These are phyloP conservation scores for Hypsibius dujardini DNA, from an alignment of 1,140 invertebrate species.

Conservation along the genomic window DNA sequence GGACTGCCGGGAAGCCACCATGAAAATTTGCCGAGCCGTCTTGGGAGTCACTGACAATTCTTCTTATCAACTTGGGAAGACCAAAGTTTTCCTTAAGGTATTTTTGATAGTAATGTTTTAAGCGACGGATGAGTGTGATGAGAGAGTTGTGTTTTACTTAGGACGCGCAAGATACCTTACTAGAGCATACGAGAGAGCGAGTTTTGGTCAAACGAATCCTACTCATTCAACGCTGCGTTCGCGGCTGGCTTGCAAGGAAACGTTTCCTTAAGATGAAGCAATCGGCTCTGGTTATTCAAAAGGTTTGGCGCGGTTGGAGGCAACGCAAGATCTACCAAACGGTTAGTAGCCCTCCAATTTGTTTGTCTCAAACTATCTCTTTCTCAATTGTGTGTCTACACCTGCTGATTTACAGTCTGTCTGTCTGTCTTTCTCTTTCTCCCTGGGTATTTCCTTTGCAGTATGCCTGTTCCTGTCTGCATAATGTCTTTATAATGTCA, in stretches of 20 bases:
- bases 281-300: slow-evolving; percentile 64
- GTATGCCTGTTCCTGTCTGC: too few relatives aligned
- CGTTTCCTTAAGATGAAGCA: slow-evolving; percentile 56
- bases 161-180: slow-evolving; percentile 86
- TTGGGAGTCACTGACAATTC: slow-evolving; percentile 80
- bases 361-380: too few relatives aligned
- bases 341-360: slow-evolving; percentile 24
- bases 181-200: slow-evolving; percentile 87
- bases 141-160: slow-evolving; percentile 23
- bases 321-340: slow-evolving; percentile 64
- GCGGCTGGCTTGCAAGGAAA: slow-evolving; percentile 81
- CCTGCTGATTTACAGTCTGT: too few relatives aligned
- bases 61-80: slow-evolving; percentile 89
- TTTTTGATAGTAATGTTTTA: slow-evolving; percentile 6
- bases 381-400: too few relatives aligned
- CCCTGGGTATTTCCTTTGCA: too few relatives aligned
- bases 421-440: too few relatives aligned
- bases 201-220: slow-evolving; percentile 82
- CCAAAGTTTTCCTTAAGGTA: slow-evolving; percentile 87
- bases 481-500: too few relatives aligned
- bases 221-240: slow-evolving; percentile 75
- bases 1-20: slow-evolving; percentile 65
- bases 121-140: too few relatives aligned
- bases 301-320: slow-evolving; percentile 70
- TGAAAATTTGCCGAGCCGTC: slow-evolving; percentile 70